Evolutionary conservation across 2,888 invertebrate genomes (phyloP).

Genomic region (Lasioglossum marginatum): DNA sequence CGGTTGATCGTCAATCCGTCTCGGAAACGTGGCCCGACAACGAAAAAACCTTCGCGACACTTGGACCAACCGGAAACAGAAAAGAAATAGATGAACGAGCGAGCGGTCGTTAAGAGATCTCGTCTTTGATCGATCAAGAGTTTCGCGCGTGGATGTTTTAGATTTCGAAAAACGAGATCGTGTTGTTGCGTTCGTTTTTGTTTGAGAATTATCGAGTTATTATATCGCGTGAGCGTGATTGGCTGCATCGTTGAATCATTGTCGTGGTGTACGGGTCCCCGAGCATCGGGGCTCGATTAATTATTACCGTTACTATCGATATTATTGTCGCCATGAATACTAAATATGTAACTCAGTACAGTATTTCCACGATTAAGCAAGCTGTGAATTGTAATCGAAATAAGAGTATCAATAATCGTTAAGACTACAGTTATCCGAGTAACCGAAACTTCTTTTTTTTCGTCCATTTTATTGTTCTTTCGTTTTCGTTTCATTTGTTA

Average conservation of each 20-base stretch:
- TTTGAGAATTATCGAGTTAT: slow-evolving; percentile 31
- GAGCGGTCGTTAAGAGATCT: slow-evolving; percentile 2
- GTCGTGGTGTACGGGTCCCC: neutral
- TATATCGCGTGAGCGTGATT: slow-evolving; percentile 10
- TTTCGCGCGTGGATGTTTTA: slow-evolving; percentile 25
- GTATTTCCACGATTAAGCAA: slow-evolving; percentile 47
- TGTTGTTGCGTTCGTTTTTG: slow-evolving; percentile 34
- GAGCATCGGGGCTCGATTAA: slow-evolving; percentile 17
- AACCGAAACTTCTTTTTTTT: neutral
- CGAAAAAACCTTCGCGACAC: neutral
- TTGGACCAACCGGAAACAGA: neutral
- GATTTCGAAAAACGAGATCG: slow-evolving; percentile 8
- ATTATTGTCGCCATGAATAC: slow-evolving; percentile 44
- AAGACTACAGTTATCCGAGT: slow-evolving; percentile 21
- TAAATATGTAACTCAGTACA: slow-evolving; percentile 50
- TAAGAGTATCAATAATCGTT: slow-evolving; percentile 34
- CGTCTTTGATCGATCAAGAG: slow-evolving; percentile 18
- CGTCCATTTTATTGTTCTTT: neutral
- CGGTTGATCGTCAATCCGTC: slow-evolving; percentile 8
- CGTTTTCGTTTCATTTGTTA: neutral
- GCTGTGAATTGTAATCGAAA: slow-evolving; percentile 55
- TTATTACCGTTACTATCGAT: slow-evolving; percentile 36
- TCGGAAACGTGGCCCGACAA: neutral
- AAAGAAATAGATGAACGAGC: neutral
- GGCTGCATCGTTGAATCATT: slow-evolving; percentile 3